Evolutionary conservation across 2,888 invertebrate species (phyloP), one percentile per base, ranked within the genome.

Genomic region (Clusia tigrina): DNA sequence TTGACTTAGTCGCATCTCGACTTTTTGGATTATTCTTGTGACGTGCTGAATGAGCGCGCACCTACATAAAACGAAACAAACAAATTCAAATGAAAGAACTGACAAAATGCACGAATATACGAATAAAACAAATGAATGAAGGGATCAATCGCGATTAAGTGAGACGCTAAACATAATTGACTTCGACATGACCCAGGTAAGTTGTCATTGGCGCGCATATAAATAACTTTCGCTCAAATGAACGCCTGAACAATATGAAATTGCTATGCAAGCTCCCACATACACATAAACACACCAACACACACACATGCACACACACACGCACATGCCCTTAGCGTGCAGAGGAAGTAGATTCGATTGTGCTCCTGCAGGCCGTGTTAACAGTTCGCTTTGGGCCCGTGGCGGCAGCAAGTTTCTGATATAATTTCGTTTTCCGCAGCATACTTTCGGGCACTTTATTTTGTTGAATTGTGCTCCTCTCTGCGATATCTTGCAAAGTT

Each of bases 31-130:
- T 74, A 63, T 74, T 78, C 2, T 61, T 55, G 17, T 69, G 67
- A n/a, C 78, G 71, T 46, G 77, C 63, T 5, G 80, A 78, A 32
- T 76, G 77, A 25, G 75, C 71, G 20, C 79, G 75, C 17, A 77
- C 74, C 80, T 81, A 25, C 53, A 64, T 66, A 9, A 17, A 59
- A 20, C 23, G 2, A 15, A 17, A 25, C 37, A 17, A 42, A 54
- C 3, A 55, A 26, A 20, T 38, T 15, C 24, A 26, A 26, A 52
- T 58, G 18, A 58, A 18, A 55, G 32, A 12, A 32, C 32, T 9
- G 12, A 32, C 32, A 32, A 32, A 32, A 32, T 32, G 6, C 32
- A 32, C 32, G 32, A 32, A 32, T 12, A 32, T 12, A 51, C 51
- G 32, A 58, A 23, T 17, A 37, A 18, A 23, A 56, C 23, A 56